These are phyloP conservation scores for Tethya wilhelma DNA, from an alignment of 37 sponge, comb jelly and placozoan genomes.

Conservation along the genomic window DNA sequence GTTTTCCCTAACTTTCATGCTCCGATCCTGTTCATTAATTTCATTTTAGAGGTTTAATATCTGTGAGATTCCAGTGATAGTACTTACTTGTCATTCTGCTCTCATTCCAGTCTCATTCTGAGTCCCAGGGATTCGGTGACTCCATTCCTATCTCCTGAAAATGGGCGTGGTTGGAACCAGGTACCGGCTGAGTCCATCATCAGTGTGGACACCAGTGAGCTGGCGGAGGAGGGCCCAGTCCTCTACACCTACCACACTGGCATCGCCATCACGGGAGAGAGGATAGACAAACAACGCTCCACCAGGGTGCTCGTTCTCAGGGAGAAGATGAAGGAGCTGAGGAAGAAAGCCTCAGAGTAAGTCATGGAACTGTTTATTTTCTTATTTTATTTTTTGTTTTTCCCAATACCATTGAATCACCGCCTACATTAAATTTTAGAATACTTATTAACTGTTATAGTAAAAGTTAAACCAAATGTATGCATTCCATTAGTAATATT, in stretches of 20 bases:
- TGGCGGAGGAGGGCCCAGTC: not conserved
- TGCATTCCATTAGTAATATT: too few species aligned
- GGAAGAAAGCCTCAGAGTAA: slow-evolving; percentile 52
- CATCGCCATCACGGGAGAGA: slow-evolving; percentile 52
- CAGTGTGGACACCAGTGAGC: slow-evolving; percentile 3
- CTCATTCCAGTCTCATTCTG: slow-evolving; percentile 30
- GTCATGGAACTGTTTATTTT: slow-evolving; percentile 1
- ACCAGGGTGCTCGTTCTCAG: slow-evolving; percentile 30
- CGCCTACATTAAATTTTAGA: not conserved
- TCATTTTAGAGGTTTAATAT: not conserved
- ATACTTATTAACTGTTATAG: not conserved
- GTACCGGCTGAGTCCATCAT: slow-evolving; percentile 49
- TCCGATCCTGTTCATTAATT: not conserved
- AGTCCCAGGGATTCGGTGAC: slow-evolving; percentile 25
- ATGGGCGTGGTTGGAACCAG: slow-evolving; percentile 58
- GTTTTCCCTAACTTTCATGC: not conserved
- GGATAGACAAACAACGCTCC: slow-evolving; percentile 18
- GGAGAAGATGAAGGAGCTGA: slow-evolving; percentile 50
- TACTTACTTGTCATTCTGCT: not conserved
- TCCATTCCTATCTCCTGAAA: not conserved
- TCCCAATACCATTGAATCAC: not conserved
- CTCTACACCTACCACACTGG: slow-evolving; percentile 67
- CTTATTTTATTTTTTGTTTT: not conserved
- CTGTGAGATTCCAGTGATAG: not conserved
- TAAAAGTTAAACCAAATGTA: not conserved